A percentile compares a stretch with the other conserved stretches of the same genome.
Evolutionary conservation across 2,113 vertebrate genomes (phyloP).

Genomic region (Porphyrio hochstetteri): DNA sequence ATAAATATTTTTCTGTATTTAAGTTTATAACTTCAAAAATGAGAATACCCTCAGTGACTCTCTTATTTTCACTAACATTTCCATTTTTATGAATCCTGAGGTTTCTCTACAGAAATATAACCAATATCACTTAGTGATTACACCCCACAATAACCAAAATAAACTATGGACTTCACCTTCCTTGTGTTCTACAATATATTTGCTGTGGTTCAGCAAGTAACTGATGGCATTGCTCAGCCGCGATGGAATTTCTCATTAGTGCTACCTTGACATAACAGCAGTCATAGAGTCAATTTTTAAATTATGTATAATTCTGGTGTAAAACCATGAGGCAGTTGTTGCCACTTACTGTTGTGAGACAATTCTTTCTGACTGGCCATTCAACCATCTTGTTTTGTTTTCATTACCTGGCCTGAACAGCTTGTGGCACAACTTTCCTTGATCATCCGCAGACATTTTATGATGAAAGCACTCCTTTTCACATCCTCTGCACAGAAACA

Average conservation of each 20-base stretch:
- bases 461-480: background rate
- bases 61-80: background rate
- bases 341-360: background rate
- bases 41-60: fast-evolving
- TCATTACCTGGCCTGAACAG: background rate
- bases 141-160: background rate
- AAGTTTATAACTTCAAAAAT: background rate
- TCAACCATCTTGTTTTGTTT: background rate
- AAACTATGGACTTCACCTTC: background rate
- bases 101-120: background rate
- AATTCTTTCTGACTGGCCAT: background rate
- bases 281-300: background rate
- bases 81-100: background rate
- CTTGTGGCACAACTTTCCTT: background rate
- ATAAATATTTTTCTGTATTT: background rate
- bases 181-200: background rate
- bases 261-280: background rate
- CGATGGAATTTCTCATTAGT: background rate
- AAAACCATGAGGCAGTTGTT: background rate
- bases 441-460: background rate
- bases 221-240: background rate
- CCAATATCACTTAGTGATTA: background rate
- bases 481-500: background rate
- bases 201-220: background rate
- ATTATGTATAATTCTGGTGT: background rate